phyloP scores from a whole-genome alignment of 2,888 invertebrate genomes.

The Aphodius sticticus region DNA sequence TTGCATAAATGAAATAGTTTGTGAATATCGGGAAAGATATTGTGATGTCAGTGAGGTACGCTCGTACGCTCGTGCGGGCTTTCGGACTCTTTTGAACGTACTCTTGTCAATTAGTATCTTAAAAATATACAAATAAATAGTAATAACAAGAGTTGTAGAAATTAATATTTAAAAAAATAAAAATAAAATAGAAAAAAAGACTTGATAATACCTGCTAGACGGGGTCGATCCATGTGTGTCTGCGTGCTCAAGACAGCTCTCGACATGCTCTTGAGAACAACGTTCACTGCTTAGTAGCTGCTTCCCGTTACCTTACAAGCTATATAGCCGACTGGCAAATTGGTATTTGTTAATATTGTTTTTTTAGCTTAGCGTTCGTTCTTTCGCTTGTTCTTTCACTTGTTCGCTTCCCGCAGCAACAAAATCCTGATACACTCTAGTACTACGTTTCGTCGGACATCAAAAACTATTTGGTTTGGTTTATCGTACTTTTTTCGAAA shows the following conservation, averaged over 20 bases:
- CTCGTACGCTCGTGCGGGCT: background rate
- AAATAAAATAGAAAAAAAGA: constrained; percentile 62
- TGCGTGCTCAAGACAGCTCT: constrained; percentile 35
- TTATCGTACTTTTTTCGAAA: background rate
- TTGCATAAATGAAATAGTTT: background rate
- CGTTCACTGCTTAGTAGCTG: constrained; percentile 38
- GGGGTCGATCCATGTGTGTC: constrained; percentile 53
- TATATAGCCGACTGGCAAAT: constrained; percentile 49
- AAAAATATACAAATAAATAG: constrained; percentile 33
- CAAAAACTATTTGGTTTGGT: background rate
- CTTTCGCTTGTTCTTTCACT: background rate
- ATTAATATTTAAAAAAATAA: constrained; percentile 34
- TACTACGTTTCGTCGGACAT: constrained; percentile 21
- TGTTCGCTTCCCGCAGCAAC: constrained; percentile 14
- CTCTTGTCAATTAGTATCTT: background rate
- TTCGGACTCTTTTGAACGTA: background rate
- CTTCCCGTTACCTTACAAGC: constrained; percentile 50
- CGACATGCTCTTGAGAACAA: constrained; percentile 23
- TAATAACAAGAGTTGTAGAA: constrained; percentile 8
- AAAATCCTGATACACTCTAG: constrained; percentile 43
- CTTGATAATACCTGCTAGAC: constrained; percentile 68
- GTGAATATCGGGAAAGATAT: background rate
- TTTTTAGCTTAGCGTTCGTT: constrained; percentile 35
- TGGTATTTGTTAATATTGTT: constrained; percentile 46
- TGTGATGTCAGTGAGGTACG: background rate